Percentiles rank a stretch among this genome's conserved stretches.
Evolutionary conservation across 64 coral and sea anemone species (phyloP).

Genomic region (Montipora capricornis): DNA sequence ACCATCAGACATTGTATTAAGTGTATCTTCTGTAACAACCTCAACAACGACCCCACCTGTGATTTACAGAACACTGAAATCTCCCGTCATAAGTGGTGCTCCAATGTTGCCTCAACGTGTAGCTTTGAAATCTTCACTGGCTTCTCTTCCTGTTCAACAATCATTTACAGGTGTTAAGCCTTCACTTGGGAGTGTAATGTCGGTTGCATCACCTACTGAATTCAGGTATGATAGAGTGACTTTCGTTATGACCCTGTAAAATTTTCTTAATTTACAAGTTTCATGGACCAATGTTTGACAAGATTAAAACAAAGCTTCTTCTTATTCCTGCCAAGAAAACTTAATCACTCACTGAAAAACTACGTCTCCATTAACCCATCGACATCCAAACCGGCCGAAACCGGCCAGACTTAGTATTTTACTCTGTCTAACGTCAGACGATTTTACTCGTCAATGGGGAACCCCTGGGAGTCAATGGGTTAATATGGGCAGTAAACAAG

Average conservation of each 20-base stretch:
- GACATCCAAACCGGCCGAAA: no score
- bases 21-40: background rate
- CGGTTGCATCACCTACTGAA: constrained; percentile 16
- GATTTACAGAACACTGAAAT: constrained; percentile 60
- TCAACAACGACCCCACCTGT: background rate
- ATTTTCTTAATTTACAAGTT: no score
- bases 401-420: no score
- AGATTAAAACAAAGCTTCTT: no score
- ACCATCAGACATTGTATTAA: constrained; percentile 1
- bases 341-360: no score
- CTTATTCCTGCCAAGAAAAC: no score
- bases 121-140: constrained; percentile 38
- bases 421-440: no score
- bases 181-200: background rate
- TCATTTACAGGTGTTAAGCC: background rate
- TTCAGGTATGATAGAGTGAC: background rate
- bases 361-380: no score
- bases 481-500: no score
- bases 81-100: constrained; percentile 19
- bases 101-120: constrained; percentile 27
- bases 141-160: constrained; percentile 57
- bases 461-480: no score
- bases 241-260: background rate
- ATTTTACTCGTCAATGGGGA: no score
- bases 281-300: no score